Conservation (phyloP, 2,113 vertebrate genomes). For the Todiramphus chloris region DNA sequence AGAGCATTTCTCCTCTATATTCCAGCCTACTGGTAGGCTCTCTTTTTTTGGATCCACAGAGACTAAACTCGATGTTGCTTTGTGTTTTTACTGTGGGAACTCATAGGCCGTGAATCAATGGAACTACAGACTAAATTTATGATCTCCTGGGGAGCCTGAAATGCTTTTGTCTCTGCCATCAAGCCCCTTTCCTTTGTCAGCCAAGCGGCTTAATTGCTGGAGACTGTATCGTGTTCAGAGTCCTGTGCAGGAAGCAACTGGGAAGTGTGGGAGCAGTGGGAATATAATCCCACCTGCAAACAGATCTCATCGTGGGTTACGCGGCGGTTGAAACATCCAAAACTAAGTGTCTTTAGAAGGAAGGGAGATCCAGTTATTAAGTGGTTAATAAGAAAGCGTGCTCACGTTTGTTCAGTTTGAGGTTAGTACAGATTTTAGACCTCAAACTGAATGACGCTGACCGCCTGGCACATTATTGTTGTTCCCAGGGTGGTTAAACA, state of each 20-base stretch:
- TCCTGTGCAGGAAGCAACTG: background rate
- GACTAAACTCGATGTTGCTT: background rate
- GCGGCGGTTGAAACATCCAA: accelerated
- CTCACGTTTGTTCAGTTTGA: accelerated
- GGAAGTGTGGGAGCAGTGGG: background rate
- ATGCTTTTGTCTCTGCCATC: slow-evolving; percentile 45
- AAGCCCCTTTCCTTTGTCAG: background rate
- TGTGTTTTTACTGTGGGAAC: slow-evolving; percentile 21
- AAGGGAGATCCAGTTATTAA: background rate
- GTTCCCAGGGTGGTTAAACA: background rate
- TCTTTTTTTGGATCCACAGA: background rate
- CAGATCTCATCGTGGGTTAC: accelerated
- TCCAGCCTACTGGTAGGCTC: background rate
- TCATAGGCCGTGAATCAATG: background rate
- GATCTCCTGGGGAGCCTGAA: slow-evolving; percentile 31
- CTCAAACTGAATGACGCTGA: background rate
- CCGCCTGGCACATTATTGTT: background rate
- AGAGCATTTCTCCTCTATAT: background rate
- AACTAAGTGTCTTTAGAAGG: background rate
- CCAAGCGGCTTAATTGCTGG: background rate
- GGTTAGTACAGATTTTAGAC: background rate
- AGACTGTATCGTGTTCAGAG: background rate
- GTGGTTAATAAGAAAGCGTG: background rate
- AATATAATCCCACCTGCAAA: background rate
- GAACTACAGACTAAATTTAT: background rate